Conservation (phyloP, 2,888 invertebrate genomes). For the Melikaiella ostensackeni region DNA sequence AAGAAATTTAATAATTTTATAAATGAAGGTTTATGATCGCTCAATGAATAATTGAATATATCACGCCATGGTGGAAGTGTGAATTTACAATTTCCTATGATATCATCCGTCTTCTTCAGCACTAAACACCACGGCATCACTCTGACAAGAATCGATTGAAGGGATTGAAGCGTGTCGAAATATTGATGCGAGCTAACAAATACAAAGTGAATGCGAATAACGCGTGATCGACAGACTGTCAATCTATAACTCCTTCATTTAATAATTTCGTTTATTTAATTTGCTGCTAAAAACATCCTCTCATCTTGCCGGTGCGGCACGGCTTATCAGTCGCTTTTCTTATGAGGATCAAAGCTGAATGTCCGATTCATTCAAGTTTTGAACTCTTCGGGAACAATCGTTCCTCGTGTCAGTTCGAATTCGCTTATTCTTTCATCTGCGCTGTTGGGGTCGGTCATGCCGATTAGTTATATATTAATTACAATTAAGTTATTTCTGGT, state of each 20-base stretch:
- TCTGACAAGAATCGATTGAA: background rate
- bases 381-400: background rate
- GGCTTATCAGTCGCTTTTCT: background rate
- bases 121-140: background rate
- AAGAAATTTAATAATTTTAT: background rate
- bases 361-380: background rate
- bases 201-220: constrained; percentile 9
- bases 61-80: background rate
- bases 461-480: background rate
- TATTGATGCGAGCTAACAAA: background rate
- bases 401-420: background rate
- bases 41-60: background rate
- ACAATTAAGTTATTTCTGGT: background rate
- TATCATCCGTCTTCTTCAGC: background rate
- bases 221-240: background rate
- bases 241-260: background rate
- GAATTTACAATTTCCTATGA: background rate
- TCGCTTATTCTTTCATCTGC: background rate
- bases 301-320: background rate
- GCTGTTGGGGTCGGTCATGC: background rate
- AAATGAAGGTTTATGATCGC: background rate
- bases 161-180: constrained; percentile 9
- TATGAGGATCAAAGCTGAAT: background rate
- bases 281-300: background rate
- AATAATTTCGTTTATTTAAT: constrained; percentile 11